A percentile compares a stretch with the other conserved stretches of the same genome.
Evolutionary conservation across 2,797 vertebrate genomes (phyloP).

Genomic region (Pelodytes ibericus): DNA sequence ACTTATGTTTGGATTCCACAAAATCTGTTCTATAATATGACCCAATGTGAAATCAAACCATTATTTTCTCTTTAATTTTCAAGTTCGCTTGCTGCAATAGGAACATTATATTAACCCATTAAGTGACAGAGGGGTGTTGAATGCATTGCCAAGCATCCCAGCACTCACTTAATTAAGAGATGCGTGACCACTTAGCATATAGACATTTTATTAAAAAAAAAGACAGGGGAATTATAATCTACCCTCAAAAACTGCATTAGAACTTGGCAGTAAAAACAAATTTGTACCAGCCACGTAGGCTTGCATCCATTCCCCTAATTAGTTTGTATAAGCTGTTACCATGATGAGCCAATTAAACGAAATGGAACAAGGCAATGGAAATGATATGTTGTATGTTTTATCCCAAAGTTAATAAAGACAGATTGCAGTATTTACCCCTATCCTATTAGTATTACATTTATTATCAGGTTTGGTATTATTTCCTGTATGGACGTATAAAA

Average conservation of each 20-base stretch:
- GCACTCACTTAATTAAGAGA: neutral
- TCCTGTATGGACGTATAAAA: too few relatives aligned
- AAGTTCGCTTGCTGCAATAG: too few relatives aligned
- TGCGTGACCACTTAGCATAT: neutral
- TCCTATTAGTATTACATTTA: conserved; percentile 21
- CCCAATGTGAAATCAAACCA: too few relatives aligned
- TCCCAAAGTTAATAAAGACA: conserved; percentile 31
- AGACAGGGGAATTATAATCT: too few relatives aligned
- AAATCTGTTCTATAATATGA: too few relatives aligned
- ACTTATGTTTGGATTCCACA: too few relatives aligned
- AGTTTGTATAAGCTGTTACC: conserved; percentile 1
- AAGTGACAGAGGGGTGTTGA: neutral
- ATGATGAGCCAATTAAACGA: conserved; percentile 47
- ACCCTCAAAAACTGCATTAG: neutral
- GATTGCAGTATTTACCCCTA: conserved; percentile 10
- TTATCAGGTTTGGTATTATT: too few relatives aligned
- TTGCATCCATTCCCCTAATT: conserved; percentile 23
- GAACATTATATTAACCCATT: too few relatives aligned
- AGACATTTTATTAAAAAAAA: too few relatives aligned
- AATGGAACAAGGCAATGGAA: conserved; percentile 16
- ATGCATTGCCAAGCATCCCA: neutral
- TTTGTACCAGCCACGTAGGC: neutral
- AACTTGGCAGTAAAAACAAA: neutral
- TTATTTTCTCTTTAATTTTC: too few relatives aligned
- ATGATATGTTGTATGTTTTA: conserved; percentile 13